Evolutionary conservation across 1,140 invertebrate genomes (phyloP).

Genomic region (silkworm (Bombyx mori)): ASM3026992v2 NC_085124.1:7304501-7305000

Average conservation of each 20-base stretch:
- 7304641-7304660: constrained; percentile 61
- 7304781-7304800: constrained; percentile 9
- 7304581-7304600: constrained; percentile 62
- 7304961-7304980: too few relatives aligned
- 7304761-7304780: constrained; percentile 8
- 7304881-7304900: too few relatives aligned
- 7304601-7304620: constrained; percentile 62
- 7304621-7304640: constrained; percentile 59
- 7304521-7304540: constrained; percentile 5
- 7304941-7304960: too few relatives aligned
- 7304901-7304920: too few relatives aligned
- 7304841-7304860: too few relatives aligned
- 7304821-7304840: too few relatives aligned
- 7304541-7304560: constrained; percentile 21
- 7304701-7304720: constrained; percentile 61
- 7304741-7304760: constrained; percentile 18
- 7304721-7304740: constrained; percentile 35
- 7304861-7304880: too few relatives aligned
- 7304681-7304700: constrained; percentile 51
- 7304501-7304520: constrained; percentile 13
- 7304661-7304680: constrained; percentile 53
- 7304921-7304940: too few relatives aligned
- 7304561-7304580: constrained; percentile 65
- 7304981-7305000: too few relatives aligned
- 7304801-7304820: too few relatives aligned